Percentiles rank a stretch among this genome's conserved stretches.
phyloP scores from a whole-genome alignment of 2,113 vertebrate species.

The Xiphophorus hellerii region DNA sequence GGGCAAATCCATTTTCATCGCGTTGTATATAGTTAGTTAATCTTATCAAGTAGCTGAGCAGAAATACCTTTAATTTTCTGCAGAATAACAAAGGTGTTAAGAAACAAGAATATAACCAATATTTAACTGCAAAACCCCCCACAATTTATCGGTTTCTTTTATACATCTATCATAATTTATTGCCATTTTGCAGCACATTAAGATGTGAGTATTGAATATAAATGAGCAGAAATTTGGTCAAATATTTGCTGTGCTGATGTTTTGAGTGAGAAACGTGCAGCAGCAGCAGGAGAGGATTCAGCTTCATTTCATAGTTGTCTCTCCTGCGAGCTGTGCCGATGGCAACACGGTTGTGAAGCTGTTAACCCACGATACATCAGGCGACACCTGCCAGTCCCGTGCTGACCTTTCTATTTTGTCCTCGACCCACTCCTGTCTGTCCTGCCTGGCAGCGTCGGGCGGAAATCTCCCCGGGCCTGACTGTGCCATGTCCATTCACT shows the following conservation, averaged over 20 bases:
- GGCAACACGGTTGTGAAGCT: slow-evolving; percentile 36
- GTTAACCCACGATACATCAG: slow-evolving; percentile 66
- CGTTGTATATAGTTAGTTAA: background rate
- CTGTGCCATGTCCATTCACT: slow-evolving; percentile 58
- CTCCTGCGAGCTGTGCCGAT: slow-evolving; percentile 16
- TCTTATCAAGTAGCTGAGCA: background rate
- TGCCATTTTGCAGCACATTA: background rate
- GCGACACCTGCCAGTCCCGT: slow-evolving; percentile 61
- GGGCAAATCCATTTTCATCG: background rate
- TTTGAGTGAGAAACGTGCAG: background rate
- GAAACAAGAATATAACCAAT: background rate
- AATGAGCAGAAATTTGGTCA: background rate
- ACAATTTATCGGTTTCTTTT: background rate
- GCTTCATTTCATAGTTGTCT: slow-evolving; percentile 28
- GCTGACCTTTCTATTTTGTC: slow-evolving; percentile 66
- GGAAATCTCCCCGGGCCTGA: slow-evolving; percentile 67
- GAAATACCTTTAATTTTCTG: background rate
- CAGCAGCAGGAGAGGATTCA: background rate
- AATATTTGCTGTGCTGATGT: background rate
- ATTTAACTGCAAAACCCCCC: background rate
- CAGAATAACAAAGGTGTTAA: no score
- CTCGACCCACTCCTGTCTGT: slow-evolving; percentile 42
- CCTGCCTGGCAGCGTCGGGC: slow-evolving; percentile 48
- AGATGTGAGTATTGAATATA: background rate
- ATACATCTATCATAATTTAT: background rate